These are phyloP conservation scores for Arrhamphus sclerolepis DNA, from an alignment of 2,797 vertebrate species.

Conservation along the genomic window DNA sequence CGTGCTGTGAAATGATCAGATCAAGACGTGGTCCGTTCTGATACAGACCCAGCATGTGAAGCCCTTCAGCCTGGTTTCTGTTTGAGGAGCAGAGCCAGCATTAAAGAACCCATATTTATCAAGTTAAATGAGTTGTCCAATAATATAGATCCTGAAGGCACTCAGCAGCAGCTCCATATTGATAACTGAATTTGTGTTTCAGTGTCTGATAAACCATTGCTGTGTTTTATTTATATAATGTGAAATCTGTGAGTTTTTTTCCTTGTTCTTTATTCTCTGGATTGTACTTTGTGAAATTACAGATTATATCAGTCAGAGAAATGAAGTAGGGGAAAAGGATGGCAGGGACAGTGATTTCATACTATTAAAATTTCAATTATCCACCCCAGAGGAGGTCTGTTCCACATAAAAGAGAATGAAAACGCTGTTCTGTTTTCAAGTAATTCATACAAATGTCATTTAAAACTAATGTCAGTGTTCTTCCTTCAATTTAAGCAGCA, in stretches of 20 bases:
- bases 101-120: constrained; percentile 30
- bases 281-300: constrained; percentile 45
- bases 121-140: constrained; percentile 49
- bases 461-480: constrained; percentile 32
- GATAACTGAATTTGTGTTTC: constrained; percentile 42
- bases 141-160: constrained; percentile 11
- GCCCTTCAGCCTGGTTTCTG: constrained; percentile 1
- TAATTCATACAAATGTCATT: no score
- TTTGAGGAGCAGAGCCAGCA: constrained; percentile 24
- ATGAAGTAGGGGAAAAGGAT: constrained; percentile 11
- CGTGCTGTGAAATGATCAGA: constrained; percentile 15
- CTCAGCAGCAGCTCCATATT: constrained; percentile 10
- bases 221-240: constrained; percentile 26
- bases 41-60: neutral
- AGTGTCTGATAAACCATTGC: constrained; percentile 28
- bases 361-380: constrained; percentile 77
- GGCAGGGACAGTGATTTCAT: constrained; percentile 63
- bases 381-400: constrained; percentile 70
- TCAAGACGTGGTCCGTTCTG: constrained; percentile 7
- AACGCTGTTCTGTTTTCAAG: constrained; percentile 54
- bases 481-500: constrained; percentile 17
- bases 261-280: constrained; percentile 7
- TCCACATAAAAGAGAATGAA: constrained; percentile 68
- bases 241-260: constrained; percentile 36
- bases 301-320: constrained; percentile 23